Percentiles rank a stretch among this genome's conserved stretches.
Evolutionary conservation across 2,888 invertebrate genomes (phyloP).

Genomic region (Ormyrus nitidulus): DNA sequence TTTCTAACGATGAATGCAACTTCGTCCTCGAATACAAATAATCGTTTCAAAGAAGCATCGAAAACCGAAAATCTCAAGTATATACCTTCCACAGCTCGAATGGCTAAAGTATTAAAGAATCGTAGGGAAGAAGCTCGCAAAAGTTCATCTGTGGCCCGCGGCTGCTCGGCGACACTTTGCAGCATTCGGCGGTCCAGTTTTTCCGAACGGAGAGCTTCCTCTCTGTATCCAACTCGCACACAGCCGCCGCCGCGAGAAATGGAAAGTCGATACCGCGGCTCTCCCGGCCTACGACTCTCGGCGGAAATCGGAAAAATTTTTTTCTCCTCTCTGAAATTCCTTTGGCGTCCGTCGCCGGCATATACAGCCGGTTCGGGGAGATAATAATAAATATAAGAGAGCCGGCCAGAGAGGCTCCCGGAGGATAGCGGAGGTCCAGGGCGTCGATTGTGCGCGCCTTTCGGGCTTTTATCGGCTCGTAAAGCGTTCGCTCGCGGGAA

Average conservation of each 20-base stretch:
- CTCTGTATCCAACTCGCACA: not conserved
- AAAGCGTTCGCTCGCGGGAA: conserved; percentile 60
- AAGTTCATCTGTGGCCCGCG: conserved; percentile 1
- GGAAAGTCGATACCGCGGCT: conserved; percentile 46
- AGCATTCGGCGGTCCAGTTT: conserved; percentile 38
- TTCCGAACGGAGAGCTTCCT: conserved; percentile 11
- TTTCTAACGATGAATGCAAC: no score
- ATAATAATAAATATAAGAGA: conserved; percentile 64
- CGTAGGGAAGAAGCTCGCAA: not conserved
- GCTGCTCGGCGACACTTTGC: conserved; percentile 8
- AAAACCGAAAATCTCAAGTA: no score
- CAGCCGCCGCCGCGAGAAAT: conserved; percentile 15
- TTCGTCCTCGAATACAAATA: no score
- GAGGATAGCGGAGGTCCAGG: conserved; percentile 57
- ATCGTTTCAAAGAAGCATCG: no score
- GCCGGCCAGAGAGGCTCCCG: conserved; percentile 45
- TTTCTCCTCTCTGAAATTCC: not conserved
- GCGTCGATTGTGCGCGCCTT: conserved; percentile 54
- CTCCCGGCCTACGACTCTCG: not conserved
- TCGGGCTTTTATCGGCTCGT: conserved; percentile 64
- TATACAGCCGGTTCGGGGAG: conserved; percentile 9
- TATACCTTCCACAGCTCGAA: not conserved
- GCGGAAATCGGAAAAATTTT: conserved; percentile 45
- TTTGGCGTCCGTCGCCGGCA: not conserved
- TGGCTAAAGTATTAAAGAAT: not conserved